Conservation (phyloP, 1,140 invertebrate genomes). For the Aphis gossypii region DNA sequence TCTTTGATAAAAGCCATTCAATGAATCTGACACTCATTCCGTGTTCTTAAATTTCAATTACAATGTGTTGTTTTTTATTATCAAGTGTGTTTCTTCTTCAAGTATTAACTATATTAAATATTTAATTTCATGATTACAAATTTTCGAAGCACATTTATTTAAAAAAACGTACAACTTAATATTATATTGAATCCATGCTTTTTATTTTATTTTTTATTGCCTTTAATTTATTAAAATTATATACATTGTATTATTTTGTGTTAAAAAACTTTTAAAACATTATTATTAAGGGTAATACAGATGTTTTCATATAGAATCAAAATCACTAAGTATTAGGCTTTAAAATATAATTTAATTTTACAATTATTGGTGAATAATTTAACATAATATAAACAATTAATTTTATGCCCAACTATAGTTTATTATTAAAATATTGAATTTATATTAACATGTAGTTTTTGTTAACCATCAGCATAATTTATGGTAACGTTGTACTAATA, state of each 20-base stretch:
- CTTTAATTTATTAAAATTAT: background rate
- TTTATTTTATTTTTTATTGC: background rate
- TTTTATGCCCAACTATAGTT: background rate
- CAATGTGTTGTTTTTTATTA: conserved; percentile 23
- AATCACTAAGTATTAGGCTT: background rate
- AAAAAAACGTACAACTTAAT: background rate
- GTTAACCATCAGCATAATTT: background rate
- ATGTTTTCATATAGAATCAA: background rate
- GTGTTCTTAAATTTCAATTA: conserved; percentile 36
- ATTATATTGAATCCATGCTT: background rate
- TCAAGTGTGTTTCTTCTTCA: background rate
- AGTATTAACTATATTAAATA: conserved; percentile 37
- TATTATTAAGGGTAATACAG: background rate
- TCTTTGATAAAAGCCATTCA: background rate
- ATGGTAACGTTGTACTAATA: background rate
- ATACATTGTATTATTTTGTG: background rate
- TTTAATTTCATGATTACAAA: conserved; percentile 29
- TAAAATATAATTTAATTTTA: background rate
- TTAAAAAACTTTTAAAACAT: background rate
- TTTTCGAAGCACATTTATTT: background rate
- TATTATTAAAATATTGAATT: background rate
- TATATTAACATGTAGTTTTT: background rate
- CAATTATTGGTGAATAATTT: background rate
- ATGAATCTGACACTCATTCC: conserved; percentile 18
- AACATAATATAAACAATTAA: background rate